Evolutionary conservation across 2,888 invertebrate species (phyloP), one percentile per base, ranked within the genome.

Genomic region (Folsomia candida): DNA sequence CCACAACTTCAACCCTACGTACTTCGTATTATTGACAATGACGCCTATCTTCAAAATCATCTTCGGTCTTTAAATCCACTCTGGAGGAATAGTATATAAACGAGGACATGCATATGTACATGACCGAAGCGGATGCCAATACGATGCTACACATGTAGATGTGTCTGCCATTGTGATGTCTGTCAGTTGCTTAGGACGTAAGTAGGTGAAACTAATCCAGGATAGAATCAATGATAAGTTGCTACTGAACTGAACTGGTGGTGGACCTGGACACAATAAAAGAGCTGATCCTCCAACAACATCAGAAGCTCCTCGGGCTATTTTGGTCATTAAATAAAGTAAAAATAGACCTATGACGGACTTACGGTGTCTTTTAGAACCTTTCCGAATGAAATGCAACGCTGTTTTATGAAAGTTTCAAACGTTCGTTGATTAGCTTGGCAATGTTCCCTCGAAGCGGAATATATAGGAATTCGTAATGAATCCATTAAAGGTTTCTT

Each of bases 251-350:
- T 37, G n/a, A n/a, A n/a, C n/a, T n/a, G n/a, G n/a, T n/a, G n/a
- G n/a, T n/a, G n/a, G n/a, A n/a, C n/a, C n/a, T n/a, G 54, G 54
- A 54, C 54, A 54, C 37, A 54, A 54, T 4, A n/a, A 54, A 54
- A 22, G 54, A 54, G 54, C 18, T 22, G 6, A 20, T 14, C 11
- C 4, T 54, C n/a, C 22, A 54, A 54, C 20, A 20, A 4, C 47
- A 47, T 47, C 18, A 18, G 37, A 37, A 37, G 37, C n/a, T n/a
- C n/a, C n/a, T n/a, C n/a, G n/a, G n/a, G n/a, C n/a, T n/a, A n/a
- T n/a, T n/a, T n/a, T n/a, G n/a, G n/a, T n/a, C n/a, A n/a, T n/a
- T 37, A 14, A 37, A 37, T 4, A 14, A 37, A 37, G 37, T 37
- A 37, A 37, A 37, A 37, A 37, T 37, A 37, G 37, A 37, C 37